Percentiles rank a stretch among this genome's conserved stretches.
Evolutionary conservation across 2,113 vertebrate genomes (phyloP).

Genomic region (Ia io): DNA sequence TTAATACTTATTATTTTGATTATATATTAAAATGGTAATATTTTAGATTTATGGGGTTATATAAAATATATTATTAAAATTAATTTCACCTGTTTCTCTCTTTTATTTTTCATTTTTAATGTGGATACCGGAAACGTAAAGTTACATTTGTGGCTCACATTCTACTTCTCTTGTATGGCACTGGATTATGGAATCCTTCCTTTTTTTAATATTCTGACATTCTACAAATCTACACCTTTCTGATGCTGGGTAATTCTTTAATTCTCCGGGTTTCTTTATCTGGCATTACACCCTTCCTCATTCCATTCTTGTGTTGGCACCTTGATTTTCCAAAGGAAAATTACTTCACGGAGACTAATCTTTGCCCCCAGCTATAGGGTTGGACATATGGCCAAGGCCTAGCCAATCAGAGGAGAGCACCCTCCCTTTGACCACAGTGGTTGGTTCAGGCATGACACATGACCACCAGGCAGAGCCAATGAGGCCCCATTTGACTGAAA

Average conservation of each 20-base stretch:
- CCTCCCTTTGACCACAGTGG: neutral
- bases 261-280: neutral
- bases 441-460: neutral
- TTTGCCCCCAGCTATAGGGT: fast-evolving
- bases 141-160: too few species aligned
- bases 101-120: neutral
- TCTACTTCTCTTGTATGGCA: neutral
- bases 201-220: neutral
- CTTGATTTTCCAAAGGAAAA: neutral
- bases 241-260: neutral
- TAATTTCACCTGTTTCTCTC: neutral
- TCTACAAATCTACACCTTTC: neutral
- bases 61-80: neutral
- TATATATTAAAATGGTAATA: neutral
- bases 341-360: neutral
- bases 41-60: neutral
- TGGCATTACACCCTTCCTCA: neutral
- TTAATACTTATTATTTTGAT: neutral
- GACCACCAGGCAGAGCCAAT: neutral
- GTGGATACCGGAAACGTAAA: neutral
- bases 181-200: neutral
- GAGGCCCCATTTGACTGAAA: neutral
- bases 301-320: neutral
- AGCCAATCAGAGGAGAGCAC: neutral
- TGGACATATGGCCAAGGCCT: neutral